A percentile compares a stretch with the other conserved stretches of the same genome.
These are phyloP conservation scores for Heliconius nattereri DNA, from an alignment of 1,140 invertebrate species.

Conservation along the genomic window DNA sequence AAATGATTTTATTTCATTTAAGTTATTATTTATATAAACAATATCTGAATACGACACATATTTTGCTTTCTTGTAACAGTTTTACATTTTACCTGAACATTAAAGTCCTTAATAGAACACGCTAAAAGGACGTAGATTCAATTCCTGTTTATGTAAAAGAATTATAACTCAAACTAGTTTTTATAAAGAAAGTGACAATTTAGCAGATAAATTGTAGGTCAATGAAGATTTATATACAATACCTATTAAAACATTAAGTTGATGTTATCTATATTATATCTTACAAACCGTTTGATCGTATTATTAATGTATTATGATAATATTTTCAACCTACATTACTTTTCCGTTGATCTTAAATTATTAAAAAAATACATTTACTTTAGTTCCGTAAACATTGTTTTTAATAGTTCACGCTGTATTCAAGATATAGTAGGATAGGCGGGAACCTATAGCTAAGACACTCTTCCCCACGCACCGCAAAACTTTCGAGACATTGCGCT, in stretches of 20 bases:
- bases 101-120: no score
- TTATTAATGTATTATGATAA: conserved; percentile 4
- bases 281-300: not conserved
- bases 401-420: not conserved
- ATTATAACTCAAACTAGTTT: no score
- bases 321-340: not conserved
- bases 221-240: not conserved
- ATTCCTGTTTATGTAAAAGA: no score
- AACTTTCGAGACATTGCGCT: not conserved
- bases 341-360: not conserved
- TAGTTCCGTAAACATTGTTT: no score
- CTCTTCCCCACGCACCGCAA: not conserved
- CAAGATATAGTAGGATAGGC: not conserved
- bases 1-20: no score
- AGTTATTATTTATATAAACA: no score
- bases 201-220: not conserved
- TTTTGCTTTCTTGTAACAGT: no score
- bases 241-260: not conserved
- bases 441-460: not conserved
- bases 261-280: not conserved
- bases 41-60: no score
- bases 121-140: no score
- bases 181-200: not conserved
- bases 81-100: no score
- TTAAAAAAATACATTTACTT: no score